Base-by-base conservation (phyloP, 2,797 vertebrate species). In the Phoeniculus purpureus region DNA sequence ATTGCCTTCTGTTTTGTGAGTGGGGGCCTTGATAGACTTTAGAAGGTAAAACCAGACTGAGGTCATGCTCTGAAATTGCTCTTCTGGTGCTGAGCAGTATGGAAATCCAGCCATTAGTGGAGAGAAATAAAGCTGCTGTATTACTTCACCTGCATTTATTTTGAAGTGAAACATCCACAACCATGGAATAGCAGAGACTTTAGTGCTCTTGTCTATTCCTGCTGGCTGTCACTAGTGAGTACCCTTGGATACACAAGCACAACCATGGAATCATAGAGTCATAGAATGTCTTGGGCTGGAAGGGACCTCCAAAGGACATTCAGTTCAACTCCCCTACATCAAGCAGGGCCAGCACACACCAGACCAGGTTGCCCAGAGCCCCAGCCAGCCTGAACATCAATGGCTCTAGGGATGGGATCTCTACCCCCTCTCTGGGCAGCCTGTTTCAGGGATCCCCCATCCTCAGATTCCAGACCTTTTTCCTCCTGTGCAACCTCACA, bases 161-260 rank as follows among this genome's bases (percentile, higher is more conserved):
- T 58, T 15, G 10, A n/a, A n/a, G 29, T 25, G 62, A 31, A 47
- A n/a, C 13, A 18, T 19, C 51, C 32, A 5, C 1, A 4, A 10
- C 9, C 17, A 7, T 4, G 1, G 2, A n/a, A 1, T 2, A n/a
- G 23, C 19, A 31, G 52, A 59, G 40, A 4, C 40, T 22, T 25
- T 0, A 26, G 11, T 22, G 29, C 6, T 31, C 37, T 21, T 6
- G 9, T 15, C 54, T 71, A 26, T 13, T 56, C 7, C 2, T 6
- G 1, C 15, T 4, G 8, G 34, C 31, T 31, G 2, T 21, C 62
- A 10, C 19, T 9, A 5, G 3, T 10, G 31, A 5, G 2, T 4
- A 1, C 7, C 6, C 23, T 7, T 0, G 19, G 13, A 9, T 20
- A 52, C 31, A 15, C 23, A 18, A 10, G 17, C n/a, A 3, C 26